Evolutionary conservation across 2,113 vertebrate genomes (phyloP), one percentile per base, ranked within the genome.

Genomic region (Apodemus speciosus): DNA sequence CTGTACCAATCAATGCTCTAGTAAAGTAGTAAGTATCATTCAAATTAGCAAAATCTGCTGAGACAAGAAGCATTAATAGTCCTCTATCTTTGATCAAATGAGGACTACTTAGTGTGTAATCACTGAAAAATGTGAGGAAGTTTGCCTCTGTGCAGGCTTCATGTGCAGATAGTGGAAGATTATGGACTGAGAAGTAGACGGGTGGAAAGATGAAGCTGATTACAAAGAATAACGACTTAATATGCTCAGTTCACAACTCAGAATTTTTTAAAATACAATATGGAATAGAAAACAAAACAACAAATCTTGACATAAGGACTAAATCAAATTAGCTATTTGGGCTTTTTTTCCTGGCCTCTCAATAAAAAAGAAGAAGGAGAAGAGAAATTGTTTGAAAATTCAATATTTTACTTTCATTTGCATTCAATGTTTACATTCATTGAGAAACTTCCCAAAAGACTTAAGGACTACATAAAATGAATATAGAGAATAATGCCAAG

Each of bases 51-150:
- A 83, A 77, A 20, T 27, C 15, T 68, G 69, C 38, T 58, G 9
- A 15, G 8, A 18, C 16, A 38, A 27, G 35, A 53, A 88, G 15
- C 0, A 81, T 51, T 86, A 69, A 25, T 46, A 23, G 72, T 71
- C 15, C 46, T 40, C 23, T 0, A 51, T 10, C 13, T 18, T 16
- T 38, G n/a, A 14, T 15, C 32, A 0, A 51, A 91, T 3, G 69
- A 88, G 75, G 8, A 25, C 9, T 49, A 43, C 6, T 14, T 38
- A 56, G 0, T 20, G 11, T 76, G 30, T 18, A 35, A 71, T 79
- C 23, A 66, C 9, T 38, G 75, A 38, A 75, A 62, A 25, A 80
- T 27, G 73, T 2, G 9, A 5, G 18, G 35, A 20, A 51, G 9
- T 23, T 72, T 51, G 11, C 23, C 2, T 56, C 30, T 53, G 7